These are phyloP conservation scores for Xestia sexstrigata DNA, from an alignment of 2,888 invertebrate genomes.

Conservation along the genomic window DNA sequence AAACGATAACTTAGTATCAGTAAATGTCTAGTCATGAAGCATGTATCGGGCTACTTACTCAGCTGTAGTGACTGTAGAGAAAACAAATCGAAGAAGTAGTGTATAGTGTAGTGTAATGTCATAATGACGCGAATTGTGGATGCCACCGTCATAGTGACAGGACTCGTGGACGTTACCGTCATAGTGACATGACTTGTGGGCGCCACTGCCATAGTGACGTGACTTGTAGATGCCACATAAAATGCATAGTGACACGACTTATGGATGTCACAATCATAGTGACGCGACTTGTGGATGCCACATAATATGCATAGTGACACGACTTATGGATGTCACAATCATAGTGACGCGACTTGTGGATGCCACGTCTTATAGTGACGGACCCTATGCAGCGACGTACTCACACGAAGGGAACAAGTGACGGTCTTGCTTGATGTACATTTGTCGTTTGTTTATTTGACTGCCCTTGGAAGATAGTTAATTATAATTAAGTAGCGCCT, in stretches of 20 bases:
- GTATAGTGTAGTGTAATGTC: neutral
- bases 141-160: neutral
- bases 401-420: neutral
- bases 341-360: neutral
- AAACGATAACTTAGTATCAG: neutral
- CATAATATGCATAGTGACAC: neutral
- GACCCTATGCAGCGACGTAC: neutral
- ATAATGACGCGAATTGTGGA: neutral
- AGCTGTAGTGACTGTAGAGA: neutral
- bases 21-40: neutral
- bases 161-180: no score
- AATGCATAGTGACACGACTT: neutral
- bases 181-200: neutral
- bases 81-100: neutral
- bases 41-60: neutral
- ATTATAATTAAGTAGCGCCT: conserved; percentile 21
- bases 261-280: no score
- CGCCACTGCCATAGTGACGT: neutral
- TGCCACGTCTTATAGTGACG: neutral
- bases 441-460: conserved; percentile 15
- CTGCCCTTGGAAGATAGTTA: conserved; percentile 10
- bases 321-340: neutral
- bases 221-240: neutral
- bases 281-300: no score
- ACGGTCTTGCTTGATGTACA: neutral